Conservation (phyloP, 2,888 invertebrate genomes). For the Trichopoda pennipes region DNA sequence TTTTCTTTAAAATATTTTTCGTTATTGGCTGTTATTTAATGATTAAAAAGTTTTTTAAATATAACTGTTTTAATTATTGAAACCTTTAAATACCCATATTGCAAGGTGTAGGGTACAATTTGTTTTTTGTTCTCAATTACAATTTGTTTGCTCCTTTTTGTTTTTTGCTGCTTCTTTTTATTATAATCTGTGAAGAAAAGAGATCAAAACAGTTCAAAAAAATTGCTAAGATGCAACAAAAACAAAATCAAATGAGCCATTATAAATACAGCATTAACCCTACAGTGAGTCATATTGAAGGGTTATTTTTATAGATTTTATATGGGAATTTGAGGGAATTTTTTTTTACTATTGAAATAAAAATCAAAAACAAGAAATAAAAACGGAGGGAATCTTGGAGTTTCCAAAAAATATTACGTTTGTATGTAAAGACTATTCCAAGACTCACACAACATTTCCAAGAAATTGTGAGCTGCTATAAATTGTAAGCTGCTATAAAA, state of each 20-base stretch:
- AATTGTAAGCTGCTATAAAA: too few species aligned
- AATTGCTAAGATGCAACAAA: neutral
- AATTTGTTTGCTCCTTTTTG: constrained; percentile 21
- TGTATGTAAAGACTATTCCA: too few species aligned
- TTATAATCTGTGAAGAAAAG: constrained; percentile 3
- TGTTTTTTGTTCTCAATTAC: neutral
- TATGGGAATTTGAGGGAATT: neutral
- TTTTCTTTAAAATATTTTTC: too few species aligned
- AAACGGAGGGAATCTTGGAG: too few species aligned
- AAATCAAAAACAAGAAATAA: neutral
- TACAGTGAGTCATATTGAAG: too few species aligned
- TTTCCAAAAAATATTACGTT: too few species aligned
- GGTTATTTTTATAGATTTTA: neutral
- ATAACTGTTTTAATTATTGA: too few species aligned
- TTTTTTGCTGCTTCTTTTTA: constrained; percentile 15
- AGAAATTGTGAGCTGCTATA: too few species aligned
- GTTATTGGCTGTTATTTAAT: too few species aligned
- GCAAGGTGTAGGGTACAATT: neutral
- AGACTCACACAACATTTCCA: too few species aligned
- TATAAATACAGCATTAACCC: constrained; percentile 5
- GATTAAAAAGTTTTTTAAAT: too few species aligned
- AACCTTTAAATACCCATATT: too few species aligned
- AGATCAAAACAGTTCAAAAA: neutral
- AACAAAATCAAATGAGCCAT: constrained; percentile 7
- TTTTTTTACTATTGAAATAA: neutral